Evolutionary conservation across 2,113 vertebrate genomes (phyloP).

Genomic region (Malaclemys terrapin): DNA sequence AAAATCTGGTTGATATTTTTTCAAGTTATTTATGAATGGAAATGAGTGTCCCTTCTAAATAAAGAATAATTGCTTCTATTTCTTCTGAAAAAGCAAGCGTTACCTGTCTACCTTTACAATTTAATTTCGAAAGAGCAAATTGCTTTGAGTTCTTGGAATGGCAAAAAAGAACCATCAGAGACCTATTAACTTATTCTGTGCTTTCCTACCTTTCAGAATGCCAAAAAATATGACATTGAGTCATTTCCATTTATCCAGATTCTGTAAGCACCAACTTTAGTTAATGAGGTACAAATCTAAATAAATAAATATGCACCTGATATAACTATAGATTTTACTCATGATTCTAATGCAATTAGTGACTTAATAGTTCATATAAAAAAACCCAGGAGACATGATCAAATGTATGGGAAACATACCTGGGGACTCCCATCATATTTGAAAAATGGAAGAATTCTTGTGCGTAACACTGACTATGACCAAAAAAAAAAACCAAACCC

Average conservation of each 20-base stretch:
- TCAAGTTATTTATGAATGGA: neutral
- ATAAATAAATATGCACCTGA: neutral
- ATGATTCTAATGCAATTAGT: neutral
- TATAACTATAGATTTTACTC: neutral
- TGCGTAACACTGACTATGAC: neutral
- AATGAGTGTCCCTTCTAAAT: neutral
- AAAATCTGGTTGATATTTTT: neutral
- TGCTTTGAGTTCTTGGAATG: neutral
- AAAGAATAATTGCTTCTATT: neutral
- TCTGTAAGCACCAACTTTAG: neutral
- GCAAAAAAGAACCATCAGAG: neutral
- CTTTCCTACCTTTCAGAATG: neutral
- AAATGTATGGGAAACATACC: neutral
- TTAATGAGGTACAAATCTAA: neutral
- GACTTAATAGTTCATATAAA: neutral
- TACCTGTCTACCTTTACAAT: neutral
- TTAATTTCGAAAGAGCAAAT: neutral
- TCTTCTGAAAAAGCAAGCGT: rapidly evolving
- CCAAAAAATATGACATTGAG: neutral
- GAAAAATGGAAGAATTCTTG: neutral
- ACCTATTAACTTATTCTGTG: neutral
- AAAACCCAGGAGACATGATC: neutral
- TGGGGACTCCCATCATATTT: neutral
- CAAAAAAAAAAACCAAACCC: neutral
- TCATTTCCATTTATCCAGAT: neutral